Percentiles rank a stretch among this genome's conserved stretches.
Conservation (phyloP, 2,113 vertebrate species). For the Saimiri boliviensis region DNA sequence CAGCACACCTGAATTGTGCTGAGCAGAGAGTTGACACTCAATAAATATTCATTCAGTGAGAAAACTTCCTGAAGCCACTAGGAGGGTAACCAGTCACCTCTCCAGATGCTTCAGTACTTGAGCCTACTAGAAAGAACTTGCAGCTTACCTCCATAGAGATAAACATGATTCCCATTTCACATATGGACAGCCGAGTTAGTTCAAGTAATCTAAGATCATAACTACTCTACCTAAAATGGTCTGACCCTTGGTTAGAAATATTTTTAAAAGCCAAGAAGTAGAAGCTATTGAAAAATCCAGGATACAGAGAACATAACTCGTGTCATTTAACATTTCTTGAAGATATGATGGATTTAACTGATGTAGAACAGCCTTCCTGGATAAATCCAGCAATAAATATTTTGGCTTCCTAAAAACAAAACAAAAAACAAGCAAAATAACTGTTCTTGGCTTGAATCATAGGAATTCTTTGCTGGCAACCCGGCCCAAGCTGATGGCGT, state of each 20-base stretch:
- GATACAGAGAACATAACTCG: neutral
- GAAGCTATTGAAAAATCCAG: neutral
- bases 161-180: slow-evolving; percentile 4
- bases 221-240: neutral
- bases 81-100: neutral
- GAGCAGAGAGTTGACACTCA: neutral
- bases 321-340: slow-evolving; percentile 8
- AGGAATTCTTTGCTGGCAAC: neutral
- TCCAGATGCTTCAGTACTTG: neutral
- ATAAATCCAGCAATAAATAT: slow-evolving; percentile 50
- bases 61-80: neutral
- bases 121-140: neutral
- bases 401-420: slow-evolving; percentile 55
- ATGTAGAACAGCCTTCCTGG: slow-evolving; percentile 10
- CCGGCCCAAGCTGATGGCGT: neutral
- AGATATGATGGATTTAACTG: neutral
- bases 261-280: neutral
- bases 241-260: neutral
- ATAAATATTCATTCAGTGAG: neutral
- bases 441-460: neutral
- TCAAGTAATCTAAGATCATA: neutral
- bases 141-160: neutral
- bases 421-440: neutral
- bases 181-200: neutral
- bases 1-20: neutral